Evolutionary conservation across 1,140 invertebrate genomes (phyloP).

Genomic region (Zaprionus taronus): DNA sequence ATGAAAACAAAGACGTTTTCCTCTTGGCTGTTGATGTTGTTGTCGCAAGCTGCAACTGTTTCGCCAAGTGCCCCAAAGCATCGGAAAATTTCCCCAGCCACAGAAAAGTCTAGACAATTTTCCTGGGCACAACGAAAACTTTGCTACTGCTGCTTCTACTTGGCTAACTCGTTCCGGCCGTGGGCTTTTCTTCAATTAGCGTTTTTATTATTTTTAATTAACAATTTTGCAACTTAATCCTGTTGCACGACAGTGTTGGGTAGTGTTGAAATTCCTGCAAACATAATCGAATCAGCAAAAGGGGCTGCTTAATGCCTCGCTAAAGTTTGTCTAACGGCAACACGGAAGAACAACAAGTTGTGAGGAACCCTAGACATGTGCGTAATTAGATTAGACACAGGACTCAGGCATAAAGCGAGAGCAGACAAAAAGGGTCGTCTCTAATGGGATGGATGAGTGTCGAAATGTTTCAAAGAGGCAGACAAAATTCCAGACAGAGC

Average conservation of each 20-base stretch:
- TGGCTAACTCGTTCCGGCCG: constrained; percentile 18
- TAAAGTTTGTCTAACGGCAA: constrained; percentile 74
- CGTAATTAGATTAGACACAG: constrained; percentile 66
- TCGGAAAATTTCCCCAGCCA: constrained; percentile 2
- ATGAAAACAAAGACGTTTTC: constrained; percentile 66
- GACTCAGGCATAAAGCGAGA: constrained; percentile 1
- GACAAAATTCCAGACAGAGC: constrained; percentile 66
- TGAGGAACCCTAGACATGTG: constrained; percentile 64
- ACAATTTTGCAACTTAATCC: constrained; percentile 81
- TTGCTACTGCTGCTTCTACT: constrained; percentile 30
- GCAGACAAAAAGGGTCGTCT: constrained; percentile 61
- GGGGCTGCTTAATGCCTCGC: constrained; percentile 55
- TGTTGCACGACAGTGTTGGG: constrained; percentile 28
- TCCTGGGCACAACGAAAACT: constrained; percentile 47
- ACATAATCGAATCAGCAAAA: constrained; percentile 71
- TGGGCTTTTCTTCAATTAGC: constrained; percentile 80
- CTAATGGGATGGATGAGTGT: constrained; percentile 60
- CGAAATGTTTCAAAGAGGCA: constrained; percentile 53
- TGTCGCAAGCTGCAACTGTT: constrained; percentile 55
- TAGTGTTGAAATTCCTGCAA: constrained; percentile 48
- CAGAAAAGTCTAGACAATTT: constrained; percentile 60
- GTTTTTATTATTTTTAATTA: constrained; percentile 83
- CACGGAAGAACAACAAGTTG: constrained; percentile 25
- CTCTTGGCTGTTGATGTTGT: constrained; percentile 19
- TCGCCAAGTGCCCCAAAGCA: constrained; percentile 59